phyloP scores from a whole-genome alignment of 2,113 vertebrate genomes.

The Cyprinodon brontotheroides region DNA sequence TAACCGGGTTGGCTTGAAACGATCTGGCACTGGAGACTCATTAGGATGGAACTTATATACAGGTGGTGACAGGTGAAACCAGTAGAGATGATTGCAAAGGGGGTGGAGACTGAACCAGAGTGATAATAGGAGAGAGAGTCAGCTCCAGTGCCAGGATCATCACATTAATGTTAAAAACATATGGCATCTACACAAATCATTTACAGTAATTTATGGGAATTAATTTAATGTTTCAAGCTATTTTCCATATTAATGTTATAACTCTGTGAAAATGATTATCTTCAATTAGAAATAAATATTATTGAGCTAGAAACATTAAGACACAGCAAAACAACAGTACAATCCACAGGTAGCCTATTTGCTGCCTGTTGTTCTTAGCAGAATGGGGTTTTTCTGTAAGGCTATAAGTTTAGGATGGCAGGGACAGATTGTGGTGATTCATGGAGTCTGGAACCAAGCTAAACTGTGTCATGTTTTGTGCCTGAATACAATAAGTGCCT shows the following conservation, averaged over 20 bases:
- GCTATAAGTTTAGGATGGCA: slow-evolving; percentile 53
- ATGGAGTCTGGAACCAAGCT: slow-evolving; percentile 56
- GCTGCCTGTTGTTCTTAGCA: slow-evolving; percentile 26
- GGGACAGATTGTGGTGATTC: slow-evolving; percentile 64
- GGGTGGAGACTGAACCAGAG: too few relatives aligned
- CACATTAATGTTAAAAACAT: too few relatives aligned
- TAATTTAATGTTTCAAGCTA: background rate
- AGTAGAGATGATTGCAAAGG: too few relatives aligned
- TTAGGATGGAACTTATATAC: too few relatives aligned
- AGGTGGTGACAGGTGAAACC: too few relatives aligned
- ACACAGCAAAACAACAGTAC: slow-evolving; percentile 13
- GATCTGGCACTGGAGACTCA: too few relatives aligned
- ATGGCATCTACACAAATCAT: too few relatives aligned
- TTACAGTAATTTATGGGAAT: too few relatives aligned
- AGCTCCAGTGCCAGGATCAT: too few relatives aligned
- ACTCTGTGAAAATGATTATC: background rate
- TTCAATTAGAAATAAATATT: background rate
- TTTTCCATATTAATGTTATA: background rate
- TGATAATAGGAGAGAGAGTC: too few relatives aligned
- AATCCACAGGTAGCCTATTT: slow-evolving; percentile 9
- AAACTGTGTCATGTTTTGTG: slow-evolving; percentile 53
- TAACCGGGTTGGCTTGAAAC: too few relatives aligned
- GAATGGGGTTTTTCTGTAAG: slow-evolving; percentile 43
- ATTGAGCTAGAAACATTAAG: background rate
- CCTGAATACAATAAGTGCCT: slow-evolving; percentile 4